Conservation (phyloP, 2,888 invertebrate species). For the Netelia inedita region DNA sequence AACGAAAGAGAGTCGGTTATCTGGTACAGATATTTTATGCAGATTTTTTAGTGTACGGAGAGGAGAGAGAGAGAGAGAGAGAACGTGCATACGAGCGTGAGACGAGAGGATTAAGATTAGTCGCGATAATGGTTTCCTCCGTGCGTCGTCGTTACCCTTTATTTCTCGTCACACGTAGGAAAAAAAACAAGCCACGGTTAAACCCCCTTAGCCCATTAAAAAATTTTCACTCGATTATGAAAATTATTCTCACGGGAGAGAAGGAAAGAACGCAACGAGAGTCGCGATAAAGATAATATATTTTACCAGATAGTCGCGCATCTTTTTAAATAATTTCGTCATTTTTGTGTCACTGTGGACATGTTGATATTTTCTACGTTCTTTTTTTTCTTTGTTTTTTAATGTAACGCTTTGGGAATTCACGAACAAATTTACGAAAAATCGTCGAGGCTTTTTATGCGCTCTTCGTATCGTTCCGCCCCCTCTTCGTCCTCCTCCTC, state of each 20-base stretch:
- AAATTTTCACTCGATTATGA: conserved; percentile 55
- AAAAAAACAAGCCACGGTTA: conserved; percentile 1
- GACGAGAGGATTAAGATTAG: conserved; percentile 54
- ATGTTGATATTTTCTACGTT: no score
- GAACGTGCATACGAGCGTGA: conserved; percentile 49
- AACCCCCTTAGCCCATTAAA: conserved; percentile 17
- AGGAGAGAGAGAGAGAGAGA: background rate
- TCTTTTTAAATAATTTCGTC: no score
- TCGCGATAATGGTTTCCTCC: conserved; percentile 43
- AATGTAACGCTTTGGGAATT: no score
- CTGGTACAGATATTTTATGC: conserved; percentile 16
- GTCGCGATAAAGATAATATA: background rate
- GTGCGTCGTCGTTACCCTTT: conserved; percentile 13
- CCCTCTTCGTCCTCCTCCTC: no score
- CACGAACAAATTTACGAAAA: no score
- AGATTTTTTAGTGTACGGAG: background rate
- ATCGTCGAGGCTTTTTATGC: no score
- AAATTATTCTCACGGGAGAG: conserved; percentile 26
- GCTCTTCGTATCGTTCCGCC: no score
- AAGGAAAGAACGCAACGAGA: background rate
- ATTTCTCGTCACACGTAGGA: background rate
- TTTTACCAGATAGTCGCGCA: no score
- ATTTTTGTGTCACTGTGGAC: no score
- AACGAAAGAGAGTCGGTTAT: background rate
- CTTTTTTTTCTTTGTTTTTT: no score